Evolutionary conservation across 2,797 vertebrate genomes (phyloP).

Genomic region (Distichodus sexfasciatus): DNA sequence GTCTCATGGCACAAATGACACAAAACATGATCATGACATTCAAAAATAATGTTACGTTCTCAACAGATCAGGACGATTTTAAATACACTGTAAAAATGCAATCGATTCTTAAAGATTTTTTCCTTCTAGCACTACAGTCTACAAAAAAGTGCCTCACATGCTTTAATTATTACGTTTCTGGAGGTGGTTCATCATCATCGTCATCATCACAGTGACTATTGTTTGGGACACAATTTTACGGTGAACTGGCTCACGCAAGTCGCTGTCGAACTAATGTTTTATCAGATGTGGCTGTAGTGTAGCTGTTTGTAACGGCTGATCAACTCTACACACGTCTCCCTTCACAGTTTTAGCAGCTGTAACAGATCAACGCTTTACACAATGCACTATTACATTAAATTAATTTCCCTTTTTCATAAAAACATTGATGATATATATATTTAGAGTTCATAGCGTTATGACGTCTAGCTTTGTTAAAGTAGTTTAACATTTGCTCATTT

Average conservation of each 20-base stretch:
- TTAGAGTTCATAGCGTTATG: slow-evolving; percentile 3
- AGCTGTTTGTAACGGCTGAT: neutral
- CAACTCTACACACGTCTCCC: slow-evolving; percentile 10
- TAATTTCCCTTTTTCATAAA: slow-evolving; percentile 20
- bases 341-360: slow-evolving; percentile 30
- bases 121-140: too few relatives aligned
- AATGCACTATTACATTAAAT: neutral
- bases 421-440: neutral
- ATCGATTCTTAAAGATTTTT: too few relatives aligned
- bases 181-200: too few relatives aligned
- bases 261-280: too few relatives aligned
- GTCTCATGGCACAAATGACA: slow-evolving; percentile 63
- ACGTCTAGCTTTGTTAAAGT: too few relatives aligned
- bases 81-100: neutral
- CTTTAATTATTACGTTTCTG: too few relatives aligned
- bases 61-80: neutral
- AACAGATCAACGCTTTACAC: neutral
- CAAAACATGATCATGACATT: slow-evolving; percentile 33
- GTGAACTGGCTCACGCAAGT: too few relatives aligned
- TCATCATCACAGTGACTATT: too few relatives aligned
- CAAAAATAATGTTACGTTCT: neutral
- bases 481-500: too few relatives aligned
- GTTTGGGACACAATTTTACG: too few relatives aligned
- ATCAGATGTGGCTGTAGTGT: too few relatives aligned
- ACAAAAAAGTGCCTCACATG: too few relatives aligned